phyloP scores from a whole-genome alignment of 2,797 vertebrate species.

The Pseudochirops cupreus region DNA sequence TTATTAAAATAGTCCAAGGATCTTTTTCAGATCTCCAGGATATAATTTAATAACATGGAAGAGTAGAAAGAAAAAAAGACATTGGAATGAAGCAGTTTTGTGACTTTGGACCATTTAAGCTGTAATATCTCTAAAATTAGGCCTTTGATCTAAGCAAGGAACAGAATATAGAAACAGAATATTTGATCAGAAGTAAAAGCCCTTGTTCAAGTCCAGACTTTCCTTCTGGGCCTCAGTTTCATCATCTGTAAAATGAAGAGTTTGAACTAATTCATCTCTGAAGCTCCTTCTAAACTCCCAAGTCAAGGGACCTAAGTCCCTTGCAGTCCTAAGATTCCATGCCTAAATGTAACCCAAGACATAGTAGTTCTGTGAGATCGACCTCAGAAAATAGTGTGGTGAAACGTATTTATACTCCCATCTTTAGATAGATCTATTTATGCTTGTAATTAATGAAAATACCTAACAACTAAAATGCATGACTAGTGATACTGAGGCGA shows the following conservation, averaged over 20 bases:
- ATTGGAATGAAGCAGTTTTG: background rate
- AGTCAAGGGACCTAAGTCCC: background rate
- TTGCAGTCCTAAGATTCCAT: background rate
- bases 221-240: background rate
- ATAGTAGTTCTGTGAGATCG: background rate
- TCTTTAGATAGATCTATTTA: background rate
- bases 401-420: background rate
- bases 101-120: background rate
- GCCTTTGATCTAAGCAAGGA: background rate
- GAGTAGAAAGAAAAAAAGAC: background rate
- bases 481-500: background rate
- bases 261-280: background rate
- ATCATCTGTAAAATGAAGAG: background rate
- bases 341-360: background rate
- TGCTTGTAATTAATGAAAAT: background rate
- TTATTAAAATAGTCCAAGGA: background rate
- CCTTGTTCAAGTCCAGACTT: background rate
- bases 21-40: too few species aligned
- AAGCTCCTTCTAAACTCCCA: background rate
- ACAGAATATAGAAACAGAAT: background rate
- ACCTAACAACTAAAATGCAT: background rate
- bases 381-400: background rate
- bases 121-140: background rate
- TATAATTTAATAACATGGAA: background rate
- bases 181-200: background rate